A percentile compares a stretch with the other conserved stretches of the same genome.
Conservation (phyloP, 2,797 vertebrate genomes). For the Typhlichthys subterraneus region DNA sequence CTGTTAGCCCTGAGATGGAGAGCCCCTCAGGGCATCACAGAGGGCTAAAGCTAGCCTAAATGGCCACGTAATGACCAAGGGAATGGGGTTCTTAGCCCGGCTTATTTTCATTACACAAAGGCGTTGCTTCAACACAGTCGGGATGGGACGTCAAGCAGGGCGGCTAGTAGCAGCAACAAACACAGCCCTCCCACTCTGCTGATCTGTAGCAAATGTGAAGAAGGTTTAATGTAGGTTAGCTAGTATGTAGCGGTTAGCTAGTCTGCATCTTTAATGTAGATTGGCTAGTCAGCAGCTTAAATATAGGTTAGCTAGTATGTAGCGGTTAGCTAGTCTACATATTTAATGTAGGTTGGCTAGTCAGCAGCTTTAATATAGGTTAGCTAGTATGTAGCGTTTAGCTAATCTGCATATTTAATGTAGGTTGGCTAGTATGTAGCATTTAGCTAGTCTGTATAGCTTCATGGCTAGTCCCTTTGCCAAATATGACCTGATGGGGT, state of each 20-base stretch:
- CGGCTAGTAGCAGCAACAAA: background rate
- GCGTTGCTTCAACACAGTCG: conserved; percentile 30
- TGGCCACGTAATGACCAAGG: conserved; percentile 74
- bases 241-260: too few relatives aligned
- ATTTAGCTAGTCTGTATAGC: too few relatives aligned
- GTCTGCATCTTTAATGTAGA: too few relatives aligned
- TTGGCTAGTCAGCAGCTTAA: too few relatives aligned
- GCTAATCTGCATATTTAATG: too few relatives aligned
- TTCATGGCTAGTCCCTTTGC: background rate
- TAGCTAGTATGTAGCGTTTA: too few relatives aligned
- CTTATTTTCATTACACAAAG: conserved; percentile 77
- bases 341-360: too few relatives aligned
- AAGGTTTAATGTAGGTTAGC: too few relatives aligned
- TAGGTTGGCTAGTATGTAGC: background rate
- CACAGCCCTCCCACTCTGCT: background rate
- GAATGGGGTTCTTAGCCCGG: conserved; percentile 43
- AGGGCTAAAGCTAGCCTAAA: conserved; percentile 73
- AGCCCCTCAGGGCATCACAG: conserved; percentile 71
- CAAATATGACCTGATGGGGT: background rate
- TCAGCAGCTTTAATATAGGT: too few relatives aligned
- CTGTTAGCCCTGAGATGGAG: conserved; percentile 70
- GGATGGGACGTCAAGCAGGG: conserved; percentile 24
- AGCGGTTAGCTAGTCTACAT: too few relatives aligned
- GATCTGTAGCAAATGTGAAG: too few relatives aligned
- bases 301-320: too few relatives aligned